These are phyloP conservation scores for Ips nitidus DNA, from an alignment of 1,140 invertebrate genomes.

Conservation along the genomic window DNA sequence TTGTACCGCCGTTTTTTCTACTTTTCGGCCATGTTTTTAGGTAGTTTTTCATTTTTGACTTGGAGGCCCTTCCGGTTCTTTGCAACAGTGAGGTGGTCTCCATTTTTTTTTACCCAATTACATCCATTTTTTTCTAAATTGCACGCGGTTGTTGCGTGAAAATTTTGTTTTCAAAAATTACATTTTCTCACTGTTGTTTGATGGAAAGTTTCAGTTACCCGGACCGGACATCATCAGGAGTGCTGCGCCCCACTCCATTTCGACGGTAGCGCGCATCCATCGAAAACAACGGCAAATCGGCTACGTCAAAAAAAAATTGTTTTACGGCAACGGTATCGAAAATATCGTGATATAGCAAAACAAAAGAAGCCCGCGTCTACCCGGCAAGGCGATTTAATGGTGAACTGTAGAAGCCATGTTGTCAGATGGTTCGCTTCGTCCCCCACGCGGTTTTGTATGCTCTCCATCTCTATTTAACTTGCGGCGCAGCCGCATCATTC, in stretches of 20 bases:
- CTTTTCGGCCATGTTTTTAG: neutral
- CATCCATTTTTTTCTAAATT: neutral
- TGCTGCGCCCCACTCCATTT: neutral
- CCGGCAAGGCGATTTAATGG: slow-evolving; percentile 23
- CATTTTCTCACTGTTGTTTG: neutral
- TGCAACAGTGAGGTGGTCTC: slow-evolving; percentile 16
- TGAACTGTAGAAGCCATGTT: slow-evolving; percentile 29
- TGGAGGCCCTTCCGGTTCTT: slow-evolving; percentile 4
- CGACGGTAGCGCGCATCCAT: neutral
- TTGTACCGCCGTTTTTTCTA: slow-evolving; percentile 2
- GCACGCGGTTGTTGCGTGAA: neutral
- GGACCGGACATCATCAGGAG: neutral
- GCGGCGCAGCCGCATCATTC: too few species aligned
- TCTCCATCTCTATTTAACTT: slow-evolving; percentile 1
- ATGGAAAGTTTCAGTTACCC: neutral
- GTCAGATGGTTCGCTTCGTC: slow-evolving; percentile 16
- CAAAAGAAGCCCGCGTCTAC: slow-evolving; percentile 19
- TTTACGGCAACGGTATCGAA: slow-evolving; percentile 12
- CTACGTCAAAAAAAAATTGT: neutral
- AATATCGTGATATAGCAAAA: slow-evolving; percentile 13
- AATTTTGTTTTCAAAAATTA: neutral
- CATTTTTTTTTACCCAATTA: slow-evolving; percentile 12
- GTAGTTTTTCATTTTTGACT: slow-evolving; percentile 17
- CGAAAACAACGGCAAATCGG: neutral
- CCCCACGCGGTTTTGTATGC: slow-evolving; percentile 28